A percentile compares a stretch with the other conserved stretches of the same genome.
Conservation (phyloP, 2,797 vertebrate genomes). For the Orientallactaga sibirica region DNA sequence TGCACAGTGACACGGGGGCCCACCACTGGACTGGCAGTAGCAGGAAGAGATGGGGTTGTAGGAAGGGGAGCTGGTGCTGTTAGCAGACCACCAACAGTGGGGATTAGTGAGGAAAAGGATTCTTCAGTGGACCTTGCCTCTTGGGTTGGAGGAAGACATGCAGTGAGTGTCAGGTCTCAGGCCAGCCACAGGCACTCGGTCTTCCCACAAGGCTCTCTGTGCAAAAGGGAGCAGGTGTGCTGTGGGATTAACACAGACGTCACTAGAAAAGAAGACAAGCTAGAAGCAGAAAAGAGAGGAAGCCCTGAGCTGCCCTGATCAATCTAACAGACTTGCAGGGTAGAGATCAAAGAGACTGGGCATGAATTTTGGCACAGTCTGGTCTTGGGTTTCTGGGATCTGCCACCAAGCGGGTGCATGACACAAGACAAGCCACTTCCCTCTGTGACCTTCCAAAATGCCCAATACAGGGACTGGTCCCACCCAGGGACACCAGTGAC, state of each 20-base stretch:
- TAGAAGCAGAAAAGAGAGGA: not conserved
- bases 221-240: fast-evolving
- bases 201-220: not conserved
- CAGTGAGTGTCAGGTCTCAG: not conserved
- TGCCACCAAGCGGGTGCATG: not conserved
- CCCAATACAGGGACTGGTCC: not conserved
- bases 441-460: fast-evolving
- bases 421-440: not conserved
- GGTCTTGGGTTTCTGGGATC: not conserved
- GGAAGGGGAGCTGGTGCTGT: not conserved
- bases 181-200: fast-evolving
- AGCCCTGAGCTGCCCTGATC: not conserved
- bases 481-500: not conserved
- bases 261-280: not conserved
- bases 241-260: not conserved
- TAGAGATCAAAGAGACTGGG: fast-evolving
- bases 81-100: not conserved
- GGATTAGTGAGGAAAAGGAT: not conserved
- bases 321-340: not conserved
- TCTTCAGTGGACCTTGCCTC: not conserved
- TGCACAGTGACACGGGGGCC: too few relatives aligned
- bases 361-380: not conserved
- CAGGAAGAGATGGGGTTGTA: not conserved
- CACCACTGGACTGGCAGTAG: not conserved
- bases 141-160: not conserved